phyloP scores from a whole-genome alignment of 64 coral and sea anemone genomes.

The Montipora sp. region DNA sequence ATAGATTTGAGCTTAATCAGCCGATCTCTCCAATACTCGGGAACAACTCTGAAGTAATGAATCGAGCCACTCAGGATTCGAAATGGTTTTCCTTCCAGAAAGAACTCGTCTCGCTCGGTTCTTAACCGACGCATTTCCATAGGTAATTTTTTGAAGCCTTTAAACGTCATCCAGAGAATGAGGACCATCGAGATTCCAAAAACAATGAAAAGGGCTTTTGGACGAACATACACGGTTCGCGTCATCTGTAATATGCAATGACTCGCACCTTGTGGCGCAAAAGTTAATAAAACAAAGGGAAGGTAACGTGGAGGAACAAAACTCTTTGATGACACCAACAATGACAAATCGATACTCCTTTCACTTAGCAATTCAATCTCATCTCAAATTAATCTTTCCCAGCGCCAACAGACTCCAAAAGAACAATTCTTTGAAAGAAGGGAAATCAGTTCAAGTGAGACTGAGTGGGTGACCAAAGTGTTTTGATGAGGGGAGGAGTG shows the following conservation, averaged over 20 bases:
- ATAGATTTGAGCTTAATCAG: conserved; percentile 70
- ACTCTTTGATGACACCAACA: no score
- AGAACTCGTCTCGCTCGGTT: conserved; percentile 22
- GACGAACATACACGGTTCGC: neutral
- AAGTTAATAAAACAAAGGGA: no score
- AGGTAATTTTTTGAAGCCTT: neutral
- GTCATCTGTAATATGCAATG: neutral
- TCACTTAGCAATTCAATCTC: no score
- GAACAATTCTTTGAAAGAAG: no score
- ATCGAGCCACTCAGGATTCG: conserved; percentile 56
- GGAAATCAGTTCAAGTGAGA: no score
- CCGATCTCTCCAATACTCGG: conserved; percentile 71
- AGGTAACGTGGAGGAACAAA: no score
- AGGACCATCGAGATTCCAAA: conserved; percentile 8
- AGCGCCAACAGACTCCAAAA: no score
- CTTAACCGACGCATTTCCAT: conserved; percentile 1
- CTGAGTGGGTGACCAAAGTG: no score
- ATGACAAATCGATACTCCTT: no score
- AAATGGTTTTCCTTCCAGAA: conserved; percentile 51
- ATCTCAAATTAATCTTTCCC: no score
- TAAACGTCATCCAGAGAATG: conserved; percentile 32
- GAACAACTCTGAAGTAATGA: neutral
- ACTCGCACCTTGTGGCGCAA: no score
- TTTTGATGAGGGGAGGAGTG: no score
- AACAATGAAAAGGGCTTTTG: neutral